These are phyloP conservation scores for Potamilus streckersoni DNA, from an alignment of 1,140 invertebrate species.

Conservation along the genomic window DNA sequence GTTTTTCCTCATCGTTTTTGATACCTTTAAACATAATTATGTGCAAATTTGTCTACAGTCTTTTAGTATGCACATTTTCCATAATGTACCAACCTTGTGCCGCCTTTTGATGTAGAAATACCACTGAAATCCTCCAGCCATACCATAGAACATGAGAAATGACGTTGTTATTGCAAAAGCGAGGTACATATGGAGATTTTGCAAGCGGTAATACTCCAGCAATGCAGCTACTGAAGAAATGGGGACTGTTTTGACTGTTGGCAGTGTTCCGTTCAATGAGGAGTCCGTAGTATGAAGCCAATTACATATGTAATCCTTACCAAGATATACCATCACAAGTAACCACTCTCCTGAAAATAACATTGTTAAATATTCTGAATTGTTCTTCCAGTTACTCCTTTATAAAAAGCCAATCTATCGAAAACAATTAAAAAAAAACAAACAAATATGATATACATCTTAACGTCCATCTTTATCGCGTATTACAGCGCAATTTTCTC, in stretches of 20 bases:
- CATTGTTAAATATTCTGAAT: too few relatives aligned
- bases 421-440: too few relatives aligned
- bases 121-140: constrained; percentile 31
- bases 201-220: constrained; percentile 14
- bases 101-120: constrained; percentile 41
- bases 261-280: neutral
- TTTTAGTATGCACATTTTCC: too few relatives aligned
- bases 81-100: constrained; percentile 25
- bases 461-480: too few relatives aligned
- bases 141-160: constrained; percentile 33
- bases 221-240: neutral
- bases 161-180: constrained; percentile 25
- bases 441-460: too few relatives aligned
- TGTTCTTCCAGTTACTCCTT: too few relatives aligned
- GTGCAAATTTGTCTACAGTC: too few relatives aligned
- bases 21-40: too few relatives aligned
- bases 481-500: too few relatives aligned
- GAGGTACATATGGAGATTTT: constrained; percentile 34
- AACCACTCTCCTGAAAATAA: constrained; percentile 40
- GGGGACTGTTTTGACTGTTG: neutral
- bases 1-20: too few relatives aligned
- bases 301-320: constrained; percentile 24
- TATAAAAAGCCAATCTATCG: too few relatives aligned
- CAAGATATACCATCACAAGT: constrained; percentile 34
- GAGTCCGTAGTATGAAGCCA: neutral